Evolutionary conservation across 92 coral and sea anemone species (phyloP).

Genomic region (Chrysogorgia sp.): DNA sequence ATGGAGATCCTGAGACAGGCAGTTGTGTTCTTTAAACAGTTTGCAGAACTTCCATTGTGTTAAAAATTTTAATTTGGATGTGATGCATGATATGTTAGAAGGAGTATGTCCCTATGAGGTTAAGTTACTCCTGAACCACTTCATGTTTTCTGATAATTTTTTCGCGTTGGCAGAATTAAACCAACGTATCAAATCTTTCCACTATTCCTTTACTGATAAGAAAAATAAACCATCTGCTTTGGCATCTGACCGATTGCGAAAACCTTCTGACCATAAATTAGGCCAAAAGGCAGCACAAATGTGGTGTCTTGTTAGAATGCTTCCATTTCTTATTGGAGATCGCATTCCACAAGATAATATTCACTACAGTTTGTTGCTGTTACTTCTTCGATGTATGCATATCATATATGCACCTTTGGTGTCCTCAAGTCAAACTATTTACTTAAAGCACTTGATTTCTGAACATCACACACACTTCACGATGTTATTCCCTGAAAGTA

Average conservation of each 20-base stretch:
- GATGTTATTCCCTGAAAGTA: too few relatives aligned
- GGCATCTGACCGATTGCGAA: not conserved
- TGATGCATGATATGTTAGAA: constrained; percentile 20
- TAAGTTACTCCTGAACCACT: constrained; percentile 7
- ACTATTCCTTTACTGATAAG: constrained; percentile 4
- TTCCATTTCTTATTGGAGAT: too few relatives aligned
- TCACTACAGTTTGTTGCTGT: not conserved
- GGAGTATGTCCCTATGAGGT: constrained; percentile 28
- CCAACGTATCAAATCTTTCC: constrained; percentile 23
- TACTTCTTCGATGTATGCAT: constrained; percentile 19
- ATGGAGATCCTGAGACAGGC: not conserved
- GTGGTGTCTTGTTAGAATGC: constrained; percentile 31
- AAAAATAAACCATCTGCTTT: constrained; percentile 20
- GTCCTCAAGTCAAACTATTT: not conserved
- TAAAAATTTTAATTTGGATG: constrained; percentile 1
- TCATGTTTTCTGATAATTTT: constrained; percentile 21
- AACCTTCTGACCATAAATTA: not conserved
- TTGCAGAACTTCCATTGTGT: constrained; percentile 29
- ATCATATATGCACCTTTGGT: constrained; percentile 14
- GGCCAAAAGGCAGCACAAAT: constrained; percentile 28
- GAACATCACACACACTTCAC: constrained; percentile 16
- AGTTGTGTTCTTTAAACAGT: not conserved
- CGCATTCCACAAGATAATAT: constrained; percentile 2
- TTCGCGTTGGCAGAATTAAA: not conserved
- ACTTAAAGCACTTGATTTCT: not conserved